A percentile compares a stretch with the other conserved stretches of the same genome.
phyloP scores from a whole-genome alignment of 2,888 invertebrate species.

The Pterobdella sp. region DNA sequence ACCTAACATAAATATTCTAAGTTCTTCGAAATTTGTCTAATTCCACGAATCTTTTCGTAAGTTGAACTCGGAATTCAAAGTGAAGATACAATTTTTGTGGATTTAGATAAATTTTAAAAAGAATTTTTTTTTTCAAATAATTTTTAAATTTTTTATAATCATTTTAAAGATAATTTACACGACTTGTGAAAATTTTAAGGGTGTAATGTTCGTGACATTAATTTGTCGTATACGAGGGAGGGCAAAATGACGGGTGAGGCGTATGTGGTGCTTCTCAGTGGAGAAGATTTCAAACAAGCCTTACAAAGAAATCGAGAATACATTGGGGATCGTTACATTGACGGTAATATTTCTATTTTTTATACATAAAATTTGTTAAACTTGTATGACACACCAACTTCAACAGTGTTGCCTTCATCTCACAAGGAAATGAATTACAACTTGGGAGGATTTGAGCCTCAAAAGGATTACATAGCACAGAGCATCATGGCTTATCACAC shows the following conservation, averaged over 20 bases:
- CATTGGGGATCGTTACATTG: slow-evolving; percentile 83
- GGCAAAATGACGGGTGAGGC: slow-evolving; percentile 84
- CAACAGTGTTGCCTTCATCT: too few species aligned
- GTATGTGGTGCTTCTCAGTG: slow-evolving; percentile 72
- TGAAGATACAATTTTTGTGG: too few species aligned
- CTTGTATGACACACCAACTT: too few species aligned
- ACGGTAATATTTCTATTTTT: slow-evolving; percentile 42
- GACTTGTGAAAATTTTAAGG: too few species aligned
- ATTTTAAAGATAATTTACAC: too few species aligned
- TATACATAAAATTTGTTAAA: background rate
- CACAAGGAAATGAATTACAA: background rate
- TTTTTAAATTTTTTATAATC: too few species aligned
- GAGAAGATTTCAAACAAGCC: slow-evolving; percentile 71
- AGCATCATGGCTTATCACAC: background rate
- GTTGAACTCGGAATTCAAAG: too few species aligned
- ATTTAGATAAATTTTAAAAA: too few species aligned
- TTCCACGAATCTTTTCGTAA: too few species aligned
- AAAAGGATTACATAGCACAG: background rate
- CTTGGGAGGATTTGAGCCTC: background rate
- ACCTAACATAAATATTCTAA: too few species aligned
- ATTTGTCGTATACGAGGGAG: slow-evolving; percentile 74
- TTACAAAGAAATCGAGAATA: slow-evolving; percentile 74
- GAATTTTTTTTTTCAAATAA: too few species aligned
- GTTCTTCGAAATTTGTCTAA: too few species aligned
- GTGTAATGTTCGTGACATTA: slow-evolving; percentile 65